Percentiles rank a stretch among this genome's conserved stretches.
phyloP scores from a whole-genome alignment of 2,888 invertebrate species.

The Drosophila rellima region DNA sequence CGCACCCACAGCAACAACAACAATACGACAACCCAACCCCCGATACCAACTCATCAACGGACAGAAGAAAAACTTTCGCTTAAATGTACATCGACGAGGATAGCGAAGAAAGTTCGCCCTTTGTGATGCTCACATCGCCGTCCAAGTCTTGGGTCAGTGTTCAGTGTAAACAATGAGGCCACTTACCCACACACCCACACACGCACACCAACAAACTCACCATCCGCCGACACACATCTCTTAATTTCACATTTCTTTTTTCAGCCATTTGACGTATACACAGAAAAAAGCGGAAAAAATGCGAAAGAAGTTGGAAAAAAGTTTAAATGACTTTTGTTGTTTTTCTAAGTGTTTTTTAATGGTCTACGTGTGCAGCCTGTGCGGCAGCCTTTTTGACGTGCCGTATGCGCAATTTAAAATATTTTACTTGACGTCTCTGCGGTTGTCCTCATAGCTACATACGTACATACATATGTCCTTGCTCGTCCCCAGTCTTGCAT shows the following conservation, averaged over 20 bases:
- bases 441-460: conserved; percentile 24
- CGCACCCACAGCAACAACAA: conserved; percentile 32
- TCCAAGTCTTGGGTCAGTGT: conserved; percentile 87
- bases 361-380: conserved; percentile 73
- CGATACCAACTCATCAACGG: conserved; percentile 50
- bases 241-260: conserved; percentile 73
- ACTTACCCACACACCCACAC: conserved; percentile 48
- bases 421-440: conserved; percentile 35
- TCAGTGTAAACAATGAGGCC: conserved; percentile 80
- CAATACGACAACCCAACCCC: conserved; percentile 7
- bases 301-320: conserved; percentile 69
- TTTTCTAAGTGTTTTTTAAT: conserved; percentile 81
- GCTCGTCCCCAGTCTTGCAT: neutral
- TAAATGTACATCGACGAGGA: conserved; percentile 87
- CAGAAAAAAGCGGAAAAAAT: conserved; percentile 32
- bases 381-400: conserved; percentile 46
- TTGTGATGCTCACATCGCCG: conserved; percentile 89
- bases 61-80: conserved; percentile 64
- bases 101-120: conserved; percentile 89
- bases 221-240: conserved; percentile 64
- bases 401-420: conserved; percentile 58
- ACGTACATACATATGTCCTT: conserved; percentile 32
- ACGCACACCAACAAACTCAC: neutral
- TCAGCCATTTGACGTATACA: conserved; percentile 50
- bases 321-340: conserved; percentile 82